Evolutionary conservation across 2,797 vertebrate species (phyloP).

Genomic region (Microhierax caerulescens): DNA sequence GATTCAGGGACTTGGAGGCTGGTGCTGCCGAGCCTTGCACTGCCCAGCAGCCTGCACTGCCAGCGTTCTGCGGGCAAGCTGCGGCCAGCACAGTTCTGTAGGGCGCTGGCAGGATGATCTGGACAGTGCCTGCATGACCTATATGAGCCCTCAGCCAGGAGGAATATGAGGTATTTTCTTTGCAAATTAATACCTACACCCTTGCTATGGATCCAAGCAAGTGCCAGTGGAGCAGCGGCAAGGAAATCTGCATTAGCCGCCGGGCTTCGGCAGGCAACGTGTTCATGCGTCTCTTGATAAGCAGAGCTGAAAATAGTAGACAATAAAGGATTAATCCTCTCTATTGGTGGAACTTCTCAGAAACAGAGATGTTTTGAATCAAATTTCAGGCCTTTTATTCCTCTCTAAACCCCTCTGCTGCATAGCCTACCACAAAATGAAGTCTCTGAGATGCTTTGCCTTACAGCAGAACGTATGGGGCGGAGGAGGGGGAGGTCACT

Average conservation of each 20-base stretch:
- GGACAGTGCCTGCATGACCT: background rate
- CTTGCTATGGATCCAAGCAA: background rate
- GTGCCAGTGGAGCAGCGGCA: background rate
- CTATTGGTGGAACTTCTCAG: background rate
- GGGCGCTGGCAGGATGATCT: background rate
- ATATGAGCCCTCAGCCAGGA: background rate
- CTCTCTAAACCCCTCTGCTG: background rate
- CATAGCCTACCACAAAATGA: background rate
- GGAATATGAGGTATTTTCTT: background rate
- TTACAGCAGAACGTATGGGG: fast-evolving
- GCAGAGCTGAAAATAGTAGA: background rate
- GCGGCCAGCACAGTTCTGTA: background rate
- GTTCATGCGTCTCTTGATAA: background rate
- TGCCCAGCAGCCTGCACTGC: background rate
- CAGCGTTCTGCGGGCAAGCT: background rate
- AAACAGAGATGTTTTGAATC: background rate
- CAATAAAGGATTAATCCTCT: background rate
- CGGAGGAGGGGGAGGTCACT: too few relatives aligned
- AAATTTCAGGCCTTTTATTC: background rate
- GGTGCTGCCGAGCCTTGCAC: background rate
- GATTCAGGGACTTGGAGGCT: background rate
- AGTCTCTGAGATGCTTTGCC: background rate
- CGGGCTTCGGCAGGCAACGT: background rate
- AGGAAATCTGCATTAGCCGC: background rate
- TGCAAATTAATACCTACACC: background rate